These are phyloP conservation scores for Phoenicopterus ruber DNA, from an alignment of 2,113 vertebrate genomes.

Conservation along the genomic window DNA sequence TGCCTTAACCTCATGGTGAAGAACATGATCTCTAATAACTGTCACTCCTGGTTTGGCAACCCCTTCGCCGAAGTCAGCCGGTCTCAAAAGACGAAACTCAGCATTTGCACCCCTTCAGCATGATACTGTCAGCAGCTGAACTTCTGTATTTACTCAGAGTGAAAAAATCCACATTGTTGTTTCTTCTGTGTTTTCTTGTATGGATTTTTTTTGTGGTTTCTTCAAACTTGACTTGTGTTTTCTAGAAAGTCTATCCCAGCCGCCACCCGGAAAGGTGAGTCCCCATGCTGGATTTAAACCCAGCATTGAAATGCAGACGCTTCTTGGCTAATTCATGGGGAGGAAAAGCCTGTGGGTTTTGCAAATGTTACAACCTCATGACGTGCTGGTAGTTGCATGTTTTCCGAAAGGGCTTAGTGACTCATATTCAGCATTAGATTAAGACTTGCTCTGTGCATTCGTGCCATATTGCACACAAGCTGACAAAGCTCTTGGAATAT, in stretches of 20 bases:
- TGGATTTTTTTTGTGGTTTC: not conserved
- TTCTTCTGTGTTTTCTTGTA: not conserved
- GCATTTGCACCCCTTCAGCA: not conserved
- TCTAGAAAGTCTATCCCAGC: not conserved
- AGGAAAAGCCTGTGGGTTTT: not conserved
- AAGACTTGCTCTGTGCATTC: not conserved
- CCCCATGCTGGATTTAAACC: not conserved
- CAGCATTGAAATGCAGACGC: not conserved
- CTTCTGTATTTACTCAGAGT: not conserved
- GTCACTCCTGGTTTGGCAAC: not conserved
- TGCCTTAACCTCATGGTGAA: not conserved
- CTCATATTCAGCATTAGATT: not conserved
- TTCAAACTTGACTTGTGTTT: not conserved
- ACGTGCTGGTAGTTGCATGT: not conserved
- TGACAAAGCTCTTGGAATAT: not conserved
- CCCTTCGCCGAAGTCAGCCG: not conserved
- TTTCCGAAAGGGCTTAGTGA: not conserved
- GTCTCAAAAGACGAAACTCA: not conserved
- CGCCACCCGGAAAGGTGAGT: not conserved
- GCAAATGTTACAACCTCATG: not conserved
- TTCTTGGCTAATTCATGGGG: not conserved
- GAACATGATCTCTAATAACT: not conserved
- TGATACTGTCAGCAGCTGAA: not conserved
- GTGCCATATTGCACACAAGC: not conserved
- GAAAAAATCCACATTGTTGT: not conserved